Base-by-base conservation (phyloP, 2,797 vertebrate genomes). In the Pangasius macronema region DNA sequence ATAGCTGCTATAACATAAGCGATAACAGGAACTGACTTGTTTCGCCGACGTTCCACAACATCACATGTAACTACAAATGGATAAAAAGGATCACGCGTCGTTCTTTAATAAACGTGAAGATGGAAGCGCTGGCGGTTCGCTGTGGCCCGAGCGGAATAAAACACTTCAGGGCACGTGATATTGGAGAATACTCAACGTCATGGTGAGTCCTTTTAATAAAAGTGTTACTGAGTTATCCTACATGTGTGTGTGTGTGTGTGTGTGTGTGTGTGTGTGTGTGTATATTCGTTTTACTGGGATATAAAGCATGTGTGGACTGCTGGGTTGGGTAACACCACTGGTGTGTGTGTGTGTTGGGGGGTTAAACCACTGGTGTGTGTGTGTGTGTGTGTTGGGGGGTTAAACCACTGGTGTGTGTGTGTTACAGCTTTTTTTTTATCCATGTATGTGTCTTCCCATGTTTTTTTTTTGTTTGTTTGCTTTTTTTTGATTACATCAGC, bases 401-500 rank as follows among this genome's bases (percentile, higher is more conserved):
- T 42, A 42, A 42, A 42, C 5, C 39, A 39, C 39, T 39, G 39
- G n/a, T n/a, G n/a, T n/a, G 75, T 77, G n/a, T 51, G 49, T 55
- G 30, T 57, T 20, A 30, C 49, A 30, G 8, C 1, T 5, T 55
- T 27, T 42, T 82, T 63, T 82, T 65, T 11, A 83, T 51, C 82
- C 18, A 33, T 5, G 3, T 65, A 67, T 51, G 18, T 67, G n/a
- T 68, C 82, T 24, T 51, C 30, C 51, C 49, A 53, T 22, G 3
- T 30, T 49, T 59, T 46, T 46, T 46, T 53, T 6, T 18, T 16
- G 1, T 53, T 55, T 49, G 9, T 49, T 49, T 36, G 24, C n/a
- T 39, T 55, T 51, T 36, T 57, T 53, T 73, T 85, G 3, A 63
- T 39, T 80, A 63, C 18, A 86, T 86, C 85, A 86, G 85, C 85